phyloP scores from a whole-genome alignment of 2,888 invertebrate genomes.

The Trissoscelio sp. region DNA sequence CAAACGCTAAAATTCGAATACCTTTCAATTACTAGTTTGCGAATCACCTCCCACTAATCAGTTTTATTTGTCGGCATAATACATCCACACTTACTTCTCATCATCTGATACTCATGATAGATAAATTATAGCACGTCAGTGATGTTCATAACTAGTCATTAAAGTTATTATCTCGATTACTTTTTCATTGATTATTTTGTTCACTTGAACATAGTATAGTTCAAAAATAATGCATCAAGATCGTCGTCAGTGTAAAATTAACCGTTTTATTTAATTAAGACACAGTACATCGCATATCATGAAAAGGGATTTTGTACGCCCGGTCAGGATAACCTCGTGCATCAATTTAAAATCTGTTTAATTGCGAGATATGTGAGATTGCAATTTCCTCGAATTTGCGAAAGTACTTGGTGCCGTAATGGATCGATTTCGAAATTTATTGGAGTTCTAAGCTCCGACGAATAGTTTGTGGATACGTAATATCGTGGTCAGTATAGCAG shows the following conservation, averaged over 20 bases:
- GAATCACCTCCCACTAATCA: conserved; percentile 18
- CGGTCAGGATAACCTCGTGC: conserved; percentile 34
- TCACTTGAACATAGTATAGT: background rate
- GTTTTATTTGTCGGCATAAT: conserved; percentile 34
- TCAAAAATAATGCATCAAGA: no score
- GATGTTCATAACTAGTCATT: no score
- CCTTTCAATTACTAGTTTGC: conserved; percentile 33
- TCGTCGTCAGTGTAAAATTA: conserved; percentile 5
- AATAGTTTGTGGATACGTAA: conserved; percentile 66
- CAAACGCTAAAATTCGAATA: no score
- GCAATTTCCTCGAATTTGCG: conserved; percentile 63
- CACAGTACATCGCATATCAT: conserved; percentile 9
- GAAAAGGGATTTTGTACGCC: conserved; percentile 19
- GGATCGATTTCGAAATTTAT: conserved; percentile 67
- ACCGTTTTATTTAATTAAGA: conserved; percentile 36
- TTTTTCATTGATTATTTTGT: background rate
- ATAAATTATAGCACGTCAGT: conserved; percentile 6
- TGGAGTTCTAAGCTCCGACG: conserved; percentile 62
- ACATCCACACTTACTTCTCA: conserved; percentile 22
- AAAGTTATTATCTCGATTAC: conserved; percentile 6
- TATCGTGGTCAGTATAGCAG: conserved; percentile 53
- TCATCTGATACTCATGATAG: conserved; percentile 21
- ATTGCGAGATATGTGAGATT: conserved; percentile 60
- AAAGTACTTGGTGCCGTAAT: conserved; percentile 57
- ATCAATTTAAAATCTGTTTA: conserved; percentile 65